A percentile compares a stretch with the other conserved stretches of the same genome.
Conservation (phyloP, 2,113 vertebrate species). For the Hippocampus abdominalis region DNA sequence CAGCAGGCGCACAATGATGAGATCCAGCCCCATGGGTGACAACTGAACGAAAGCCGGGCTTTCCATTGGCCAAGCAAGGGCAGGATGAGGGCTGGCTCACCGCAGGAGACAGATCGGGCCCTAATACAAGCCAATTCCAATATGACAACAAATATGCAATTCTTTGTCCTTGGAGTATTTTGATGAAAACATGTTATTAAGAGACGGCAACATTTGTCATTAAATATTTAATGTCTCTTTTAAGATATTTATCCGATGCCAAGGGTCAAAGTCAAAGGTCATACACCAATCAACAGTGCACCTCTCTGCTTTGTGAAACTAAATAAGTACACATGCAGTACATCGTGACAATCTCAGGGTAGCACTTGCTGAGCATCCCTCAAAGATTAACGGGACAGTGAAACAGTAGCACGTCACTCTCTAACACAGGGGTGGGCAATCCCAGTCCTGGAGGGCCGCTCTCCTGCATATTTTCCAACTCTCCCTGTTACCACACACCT, state of each 20-base stretch:
- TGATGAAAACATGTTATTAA: background rate
- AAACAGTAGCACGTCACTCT: conserved; percentile 4
- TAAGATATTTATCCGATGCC: background rate
- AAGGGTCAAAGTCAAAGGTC: background rate
- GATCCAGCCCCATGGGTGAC: too few relatives aligned
- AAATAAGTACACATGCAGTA: background rate
- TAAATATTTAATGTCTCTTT: background rate
- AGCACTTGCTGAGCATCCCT: conserved; percentile 7
- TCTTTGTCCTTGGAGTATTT: background rate
- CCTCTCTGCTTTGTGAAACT: background rate
- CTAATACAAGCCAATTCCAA: background rate
- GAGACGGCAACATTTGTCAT: background rate
- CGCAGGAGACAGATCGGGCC: too few relatives aligned
- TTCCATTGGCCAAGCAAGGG: too few relatives aligned
- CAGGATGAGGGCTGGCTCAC: too few relatives aligned
- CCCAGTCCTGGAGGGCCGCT: too few relatives aligned
- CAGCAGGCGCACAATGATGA: too few relatives aligned
- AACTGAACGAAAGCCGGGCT: too few relatives aligned
- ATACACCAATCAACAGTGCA: background rate
- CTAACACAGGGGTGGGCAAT: too few relatives aligned
- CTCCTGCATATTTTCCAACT: too few relatives aligned
- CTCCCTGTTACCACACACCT: too few relatives aligned
- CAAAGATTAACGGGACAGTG: conserved; percentile 34
- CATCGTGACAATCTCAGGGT: conserved; percentile 1
- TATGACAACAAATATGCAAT: background rate